Evolutionary conservation across 2,797 vertebrate species (phyloP), one percentile per base, ranked within the genome.

Genomic region (Zenarchopterus dispar): DNA sequence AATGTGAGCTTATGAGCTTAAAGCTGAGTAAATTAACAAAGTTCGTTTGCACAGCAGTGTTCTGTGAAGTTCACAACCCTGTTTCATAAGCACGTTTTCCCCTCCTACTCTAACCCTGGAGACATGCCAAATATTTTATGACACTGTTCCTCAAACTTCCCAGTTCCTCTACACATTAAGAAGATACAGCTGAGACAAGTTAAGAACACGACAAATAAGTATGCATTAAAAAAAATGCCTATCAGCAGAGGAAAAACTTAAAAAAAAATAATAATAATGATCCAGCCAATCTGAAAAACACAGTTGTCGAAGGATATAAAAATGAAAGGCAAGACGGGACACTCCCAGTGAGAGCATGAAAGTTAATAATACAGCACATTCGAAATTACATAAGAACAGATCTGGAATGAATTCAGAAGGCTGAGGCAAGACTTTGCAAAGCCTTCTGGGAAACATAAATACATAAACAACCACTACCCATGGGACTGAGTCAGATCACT

Each of bases 111-210:
- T 26, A 16, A 47, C 21, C 31, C 42, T 23, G 24, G 26, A 74
- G 50, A 63, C 19, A 52, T 10, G 60, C 42, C 56, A 75, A 69
- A 66, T 53, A 64, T 69, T 77, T 72, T 49, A 66, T 31, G 65
- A 59, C 13, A 21, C 50, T 43, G 58, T 65, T 79, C 48, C 55
- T 69, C 49, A 73, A 78, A 84, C 62, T 70, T 51, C 33, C 77
- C 42, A 63, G 77, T 85, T 90, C 74, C 75, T 78, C 69, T 66
- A 10, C 8, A 18, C 0, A 28, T 89, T 85, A 82, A 24, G 78
- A 61, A 88, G 81, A 24, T 81, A 58, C 56, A 47, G 64, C 39
- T 58, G 50, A 67, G 42, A 70, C 53, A 16, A 39, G 4, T 1
- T 33, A 22, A 21, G 56, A 56, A 50, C 39, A 39, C 16, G 18